Evolutionary conservation across 2,888 invertebrate genomes (phyloP).

Genomic region (Caenorhabditis angaria): DNA sequence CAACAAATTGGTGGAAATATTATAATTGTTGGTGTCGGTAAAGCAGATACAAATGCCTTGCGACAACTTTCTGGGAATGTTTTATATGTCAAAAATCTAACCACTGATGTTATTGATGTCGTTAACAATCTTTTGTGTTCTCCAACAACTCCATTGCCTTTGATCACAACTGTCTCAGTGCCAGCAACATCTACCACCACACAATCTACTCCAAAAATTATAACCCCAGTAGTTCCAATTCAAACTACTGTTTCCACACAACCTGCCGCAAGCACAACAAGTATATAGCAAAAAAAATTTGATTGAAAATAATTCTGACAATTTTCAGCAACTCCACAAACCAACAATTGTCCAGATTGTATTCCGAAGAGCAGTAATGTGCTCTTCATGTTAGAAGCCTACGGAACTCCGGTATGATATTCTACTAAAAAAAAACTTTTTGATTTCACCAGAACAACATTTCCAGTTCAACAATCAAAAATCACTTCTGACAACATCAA

Average conservation of each 20-base stretch:
- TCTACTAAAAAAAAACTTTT: background rate
- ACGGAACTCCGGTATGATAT: constrained; percentile 9
- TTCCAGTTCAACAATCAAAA: constrained; percentile 22
- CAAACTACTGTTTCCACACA: no score
- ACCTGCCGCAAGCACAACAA: constrained; percentile 6
- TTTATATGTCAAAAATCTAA: constrained; percentile 23
- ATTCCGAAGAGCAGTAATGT: constrained; percentile 35
- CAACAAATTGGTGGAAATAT: constrained; percentile 24
- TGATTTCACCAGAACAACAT: background rate
- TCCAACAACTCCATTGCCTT: constrained; percentile 1
- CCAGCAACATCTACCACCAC: background rate
- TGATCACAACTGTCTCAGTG: background rate
- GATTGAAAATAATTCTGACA: no score
- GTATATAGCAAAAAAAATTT: no score
- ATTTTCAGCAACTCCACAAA: constrained; percentile 8
- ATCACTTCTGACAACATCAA: background rate
- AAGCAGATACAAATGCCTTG: constrained; percentile 17
- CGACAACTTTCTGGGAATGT: constrained; percentile 31
- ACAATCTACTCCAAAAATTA: background rate
- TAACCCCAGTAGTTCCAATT: background rate
- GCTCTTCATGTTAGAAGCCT: constrained; percentile 32
- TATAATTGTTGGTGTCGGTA: constrained; percentile 27
- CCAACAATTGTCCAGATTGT: constrained; percentile 38
- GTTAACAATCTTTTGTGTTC: constrained; percentile 21
- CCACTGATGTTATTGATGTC: constrained; percentile 16